Base-by-base conservation (phyloP, 1,140 invertebrate species). In the Drosophila saltans region DNA sequence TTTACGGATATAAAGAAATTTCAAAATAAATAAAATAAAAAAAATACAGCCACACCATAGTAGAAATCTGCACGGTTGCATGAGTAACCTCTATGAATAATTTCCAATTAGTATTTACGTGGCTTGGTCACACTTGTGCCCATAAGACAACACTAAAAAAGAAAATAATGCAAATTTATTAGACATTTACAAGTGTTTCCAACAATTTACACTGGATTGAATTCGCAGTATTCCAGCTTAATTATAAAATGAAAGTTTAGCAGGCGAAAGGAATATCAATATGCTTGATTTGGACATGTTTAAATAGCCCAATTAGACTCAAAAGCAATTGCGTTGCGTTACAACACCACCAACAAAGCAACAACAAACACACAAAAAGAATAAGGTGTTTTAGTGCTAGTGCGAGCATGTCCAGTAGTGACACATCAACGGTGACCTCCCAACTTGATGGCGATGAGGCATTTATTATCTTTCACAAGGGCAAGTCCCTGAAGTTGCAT, bases 101-200 rank as follows among this genome's bases (percentile, higher is more conserved):
- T 28, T 41, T 56, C n/a, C 10, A 28, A 61, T 56, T 75, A 26
- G 59, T 11, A 11, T 60, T 43, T 6, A 26, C 0, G n/a, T 28
- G 1, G 6, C 10, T 11, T 69, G 83, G 83, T 56, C 82, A 82
- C 71, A 73, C 72, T 67, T 28, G 16, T 8, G 24, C 45, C 16
- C 64, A 69, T 24, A 81, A 86, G 78, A 43, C 81, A 84, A 81
- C 78, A 86, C 78, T 30, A 85, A 78, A 76, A 76, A 76, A 59
- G 78, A 85, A 81, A 76, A 76, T 76, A 73, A 86, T 85, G 77
- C 72, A 80, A 72, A 60, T 66, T 65, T 65, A 71, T 73, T 70
- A 78, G 75, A 67, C 69, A 73, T 69, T 69, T 21, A 10, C 30
- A 41, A 70, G 11, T 55, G 57, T 75, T 60, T 16, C n/a, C 61